These are phyloP conservation scores for Arrhopalites spinosus DNA, from an alignment of 2,888 invertebrate genomes.

Conservation along the genomic window DNA sequence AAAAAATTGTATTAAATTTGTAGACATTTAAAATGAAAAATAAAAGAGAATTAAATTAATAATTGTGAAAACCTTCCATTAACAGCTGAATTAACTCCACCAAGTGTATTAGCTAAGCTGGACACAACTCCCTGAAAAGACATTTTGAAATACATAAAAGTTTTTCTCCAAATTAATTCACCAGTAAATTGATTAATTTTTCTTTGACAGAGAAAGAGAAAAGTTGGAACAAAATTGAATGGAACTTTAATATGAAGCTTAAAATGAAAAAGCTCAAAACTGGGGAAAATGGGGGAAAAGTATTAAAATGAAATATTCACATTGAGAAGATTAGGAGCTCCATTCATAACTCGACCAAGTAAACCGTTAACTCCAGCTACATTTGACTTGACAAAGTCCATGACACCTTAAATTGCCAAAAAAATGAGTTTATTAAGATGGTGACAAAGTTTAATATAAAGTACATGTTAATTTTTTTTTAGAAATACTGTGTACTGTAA, in stretches of 20 bases:
- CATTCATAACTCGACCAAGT: slow-evolving; percentile 39
- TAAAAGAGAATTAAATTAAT: not conserved
- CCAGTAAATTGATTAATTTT: too few species aligned
- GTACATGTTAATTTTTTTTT: too few species aligned
- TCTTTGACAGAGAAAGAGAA: too few species aligned
- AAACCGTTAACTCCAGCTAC: slow-evolving; percentile 46
- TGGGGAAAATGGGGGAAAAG: not conserved
- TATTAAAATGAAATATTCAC: slow-evolving; percentile 31
- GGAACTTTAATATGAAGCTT: too few species aligned
- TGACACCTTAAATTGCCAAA: slow-evolving; percentile 46
- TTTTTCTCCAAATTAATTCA: too few species aligned
- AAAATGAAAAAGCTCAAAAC: not conserved
- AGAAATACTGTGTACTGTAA: too few species aligned
- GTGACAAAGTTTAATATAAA: too few species aligned
- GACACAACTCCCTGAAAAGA: slow-evolving; percentile 48
- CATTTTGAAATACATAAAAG: too few species aligned
- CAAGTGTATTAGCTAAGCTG: slow-evolving; percentile 48
- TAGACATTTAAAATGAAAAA: not conserved
- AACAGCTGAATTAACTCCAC: slow-evolving; percentile 44
- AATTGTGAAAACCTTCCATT: too few species aligned
- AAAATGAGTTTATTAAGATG: too few species aligned
- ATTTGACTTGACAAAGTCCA: slow-evolving; percentile 46
- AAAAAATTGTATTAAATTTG: not conserved
- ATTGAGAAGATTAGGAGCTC: slow-evolving; percentile 46
- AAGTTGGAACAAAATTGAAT: too few species aligned